Percentiles rank a stretch among this genome's conserved stretches.
phyloP scores from a whole-genome alignment of 1,140 invertebrate species.

The Dolichoris vasculosae region DNA sequence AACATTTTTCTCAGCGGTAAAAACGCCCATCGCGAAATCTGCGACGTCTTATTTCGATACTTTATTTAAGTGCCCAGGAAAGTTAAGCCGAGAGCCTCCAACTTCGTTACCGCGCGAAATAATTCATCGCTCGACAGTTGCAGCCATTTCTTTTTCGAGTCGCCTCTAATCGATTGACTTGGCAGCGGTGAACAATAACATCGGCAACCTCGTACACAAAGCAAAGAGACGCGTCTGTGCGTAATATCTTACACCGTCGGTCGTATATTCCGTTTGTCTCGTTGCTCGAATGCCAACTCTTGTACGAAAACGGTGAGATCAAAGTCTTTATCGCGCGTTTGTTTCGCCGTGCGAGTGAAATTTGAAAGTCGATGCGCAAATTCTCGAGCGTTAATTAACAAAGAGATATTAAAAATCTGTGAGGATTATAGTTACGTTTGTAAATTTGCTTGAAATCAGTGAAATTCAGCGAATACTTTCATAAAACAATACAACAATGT shows the following conservation, averaged over 20 bases:
- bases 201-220: background rate
- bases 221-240: too few relatives aligned
- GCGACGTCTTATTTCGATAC: conserved; percentile 34
- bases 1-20: too few relatives aligned
- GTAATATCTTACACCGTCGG: background rate
- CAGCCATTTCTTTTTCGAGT: conserved; percentile 14
- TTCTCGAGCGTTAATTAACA: too few relatives aligned
- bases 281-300: background rate
- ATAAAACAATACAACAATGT: too few relatives aligned
- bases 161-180: conserved; percentile 7
- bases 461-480: too few relatives aligned
- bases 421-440: too few relatives aligned
- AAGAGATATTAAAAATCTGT: too few relatives aligned
- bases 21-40: conserved; percentile 14
- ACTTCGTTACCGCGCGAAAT: conserved; percentile 38
- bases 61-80: background rate
- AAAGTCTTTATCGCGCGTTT: background rate
- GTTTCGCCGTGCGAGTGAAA: background rate
- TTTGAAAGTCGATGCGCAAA: background rate
- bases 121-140: conserved; percentile 33
- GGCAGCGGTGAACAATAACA: conserved; percentile 34
- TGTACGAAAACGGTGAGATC: background rate
- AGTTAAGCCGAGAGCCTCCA: background rate
- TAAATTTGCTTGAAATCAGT: too few relatives aligned
- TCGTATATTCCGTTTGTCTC: too few relatives aligned